Base-by-base conservation (phyloP, 2,797 vertebrate genomes). In the Gymnothorax javanicus region DNA sequence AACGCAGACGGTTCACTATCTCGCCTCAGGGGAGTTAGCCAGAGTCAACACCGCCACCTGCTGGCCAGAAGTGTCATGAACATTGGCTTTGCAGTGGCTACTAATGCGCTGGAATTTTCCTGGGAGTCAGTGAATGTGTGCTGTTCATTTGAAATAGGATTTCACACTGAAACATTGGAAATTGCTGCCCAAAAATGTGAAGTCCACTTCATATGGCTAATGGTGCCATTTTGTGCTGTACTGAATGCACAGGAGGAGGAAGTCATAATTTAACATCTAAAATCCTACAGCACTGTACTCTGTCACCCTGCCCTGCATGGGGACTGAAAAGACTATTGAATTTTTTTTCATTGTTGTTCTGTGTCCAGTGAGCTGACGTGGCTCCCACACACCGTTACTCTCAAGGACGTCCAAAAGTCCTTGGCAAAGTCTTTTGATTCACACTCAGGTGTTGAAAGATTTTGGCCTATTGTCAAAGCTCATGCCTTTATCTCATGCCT, bases 11-110 rank as follows among this genome's bases (percentile, higher is more conserved):
- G 77, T 20, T 8, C 23, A 3, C 50, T 0, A 20, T 52, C 15
- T 77, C 15, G 13, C 11, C 11, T 20, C 17, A 23, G 17, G 20
- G 52, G 52, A 56, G 17, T 5, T 25, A n/a, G 33, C 64, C 56
- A 85, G 88, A 73, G 83, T 69, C 60, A 75, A 79, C 58, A 43
- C 84, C 83, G 79, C 87, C 87, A 85, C 56, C 86, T 88, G 83
- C 86, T 89, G 88, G 83, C 52, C 82, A 56, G 43, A 27, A 57
- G 27, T 54, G 52, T 8, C 15, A 56, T 11, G 33, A 77, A 50
- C 6, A 50, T 4, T 43, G 11, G 11, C 4, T 6, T 77, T 5
- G 43, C 6, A 50, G 73, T 73, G 69, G 43, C 43, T 4, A 2
- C 12, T 9, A 7, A 77, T 77, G 27, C 13, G 13, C 4, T 33